Base-by-base conservation (phyloP, 2,113 vertebrate species). In the Percopsis transmontana region DNA sequence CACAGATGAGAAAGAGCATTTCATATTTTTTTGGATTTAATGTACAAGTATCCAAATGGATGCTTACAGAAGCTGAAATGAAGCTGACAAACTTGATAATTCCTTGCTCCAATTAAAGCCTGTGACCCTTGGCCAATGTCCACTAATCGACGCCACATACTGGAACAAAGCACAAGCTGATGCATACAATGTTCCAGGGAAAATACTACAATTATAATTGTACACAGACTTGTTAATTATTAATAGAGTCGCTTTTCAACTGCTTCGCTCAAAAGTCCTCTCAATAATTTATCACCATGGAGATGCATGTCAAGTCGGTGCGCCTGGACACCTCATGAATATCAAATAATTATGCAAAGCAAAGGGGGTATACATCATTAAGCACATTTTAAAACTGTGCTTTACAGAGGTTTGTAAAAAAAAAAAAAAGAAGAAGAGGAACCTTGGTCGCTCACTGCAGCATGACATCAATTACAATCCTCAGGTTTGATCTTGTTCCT, bases 281-380 rank as follows among this genome's bases (percentile, higher is more conserved):
- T 92, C 81, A 89, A 91, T 92, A 90, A 93, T 92, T 91, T 75
- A 92, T 92, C 88, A 82, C 90, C 84, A 86, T 85, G 78, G 88
- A 91, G 88, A 92, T 68, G 68, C 80, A 76, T 89, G 89, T 87
- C 90, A 92, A 88, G 84, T 86, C 82, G 80, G 83, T 88, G 82
- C 71, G 76, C 81, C 79, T 79, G 89, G 89, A 91, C 91, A 89
- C 86, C 76, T 90, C 85, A 90, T 91, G 89, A 90, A 91, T 91
- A 90, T 87, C 88, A 91, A 91, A 93, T 89, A 87, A 88, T 91
- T 85, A 90, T 87, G 85, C 86, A 90, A 90, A 90, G 88, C 79
- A 89, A 91, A 87, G 86, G 79, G 73, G 82, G 50, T 66, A 85
- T 85, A 85, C 80, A 90, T 89, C 86, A 88, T 89, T 87, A 90